Conservation (phyloP, 2,888 invertebrate species). For the Bellardia bayeri region DNA sequence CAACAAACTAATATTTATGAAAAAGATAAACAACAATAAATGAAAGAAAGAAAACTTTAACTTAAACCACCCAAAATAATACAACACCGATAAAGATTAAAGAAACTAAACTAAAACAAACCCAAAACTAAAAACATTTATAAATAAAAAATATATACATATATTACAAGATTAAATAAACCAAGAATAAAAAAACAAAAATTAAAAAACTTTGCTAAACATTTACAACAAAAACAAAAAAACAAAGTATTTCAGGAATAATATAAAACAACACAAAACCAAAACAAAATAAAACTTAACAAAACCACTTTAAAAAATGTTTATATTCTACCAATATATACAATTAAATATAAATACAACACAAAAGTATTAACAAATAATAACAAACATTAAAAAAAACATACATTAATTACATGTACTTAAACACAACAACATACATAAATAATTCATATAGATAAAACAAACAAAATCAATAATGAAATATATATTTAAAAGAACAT, state of each 20-base stretch:
- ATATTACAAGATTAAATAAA: slow-evolving; percentile 39
- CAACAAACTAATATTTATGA: slow-evolving; percentile 1
- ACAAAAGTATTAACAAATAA: background rate
- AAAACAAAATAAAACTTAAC: slow-evolving; percentile 19
- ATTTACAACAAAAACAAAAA: slow-evolving; percentile 64
- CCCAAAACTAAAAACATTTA: slow-evolving; percentile 21
- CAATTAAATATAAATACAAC: background rate
- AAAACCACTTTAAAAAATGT: slow-evolving; percentile 60
- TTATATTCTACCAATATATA: slow-evolving; percentile 50
- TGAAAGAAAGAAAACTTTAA: slow-evolving; percentile 8
- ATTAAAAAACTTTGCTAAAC: slow-evolving; percentile 65
- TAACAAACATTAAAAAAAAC: background rate
- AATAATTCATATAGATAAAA: slow-evolving; percentile 41
- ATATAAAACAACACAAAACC: slow-evolving; percentile 51
- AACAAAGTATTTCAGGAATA: slow-evolving; percentile 65
- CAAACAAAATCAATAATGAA: slow-evolving; percentile 9
- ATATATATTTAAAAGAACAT: slow-evolving; percentile 18
- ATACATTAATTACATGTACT: slow-evolving; percentile 15
- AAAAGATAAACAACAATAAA: background rate
- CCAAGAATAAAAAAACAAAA: slow-evolving; percentile 15
- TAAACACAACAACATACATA: background rate
- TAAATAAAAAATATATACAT: slow-evolving; percentile 6
- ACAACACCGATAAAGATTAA: slow-evolving; percentile 49
- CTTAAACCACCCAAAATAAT: slow-evolving; percentile 54
- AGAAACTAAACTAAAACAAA: slow-evolving; percentile 10